These are phyloP conservation scores for Drosophila pallidifrons DNA, from an alignment of 1,140 invertebrate species.

Conservation along the genomic window DNA sequence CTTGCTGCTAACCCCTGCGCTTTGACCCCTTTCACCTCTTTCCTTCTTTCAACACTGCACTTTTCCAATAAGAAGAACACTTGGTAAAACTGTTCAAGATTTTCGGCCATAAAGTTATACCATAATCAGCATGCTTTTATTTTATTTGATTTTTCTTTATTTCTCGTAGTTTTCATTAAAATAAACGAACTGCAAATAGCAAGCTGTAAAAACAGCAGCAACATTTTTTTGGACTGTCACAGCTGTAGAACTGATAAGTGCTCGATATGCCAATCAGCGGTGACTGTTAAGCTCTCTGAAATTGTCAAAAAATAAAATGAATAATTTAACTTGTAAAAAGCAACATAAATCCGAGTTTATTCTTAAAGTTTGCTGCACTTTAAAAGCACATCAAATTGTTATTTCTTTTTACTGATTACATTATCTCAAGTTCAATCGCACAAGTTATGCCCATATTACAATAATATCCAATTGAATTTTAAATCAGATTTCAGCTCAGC, in stretches of 20 bases:
- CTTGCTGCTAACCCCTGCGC: slow-evolving; percentile 38
- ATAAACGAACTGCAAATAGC: slow-evolving; percentile 4
- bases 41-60: neutral
- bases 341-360: too few species aligned
- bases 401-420: neutral
- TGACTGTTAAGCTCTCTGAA: neutral
- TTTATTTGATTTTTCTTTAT: neutral
- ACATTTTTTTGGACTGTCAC: neutral
- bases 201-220: slow-evolving; percentile 1
- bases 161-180: neutral
- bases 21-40: neutral
- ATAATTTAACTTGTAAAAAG: too few species aligned
- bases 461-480: slow-evolving; percentile 12
- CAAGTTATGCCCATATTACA: neutral
- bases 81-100: neutral
- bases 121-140: slow-evolving; percentile 9
- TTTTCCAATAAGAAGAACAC: slow-evolving; percentile 9
- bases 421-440: neutral
- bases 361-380: neutral
- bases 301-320: neutral
- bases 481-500: slow-evolving; percentile 1
- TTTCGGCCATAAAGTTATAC: slow-evolving; percentile 6
- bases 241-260: slow-evolving; percentile 4
- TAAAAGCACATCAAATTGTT: neutral
- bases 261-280: neutral